Base-by-base conservation (phyloP, 2,113 vertebrate genomes). In the Anseranas semipalmata region DNA sequence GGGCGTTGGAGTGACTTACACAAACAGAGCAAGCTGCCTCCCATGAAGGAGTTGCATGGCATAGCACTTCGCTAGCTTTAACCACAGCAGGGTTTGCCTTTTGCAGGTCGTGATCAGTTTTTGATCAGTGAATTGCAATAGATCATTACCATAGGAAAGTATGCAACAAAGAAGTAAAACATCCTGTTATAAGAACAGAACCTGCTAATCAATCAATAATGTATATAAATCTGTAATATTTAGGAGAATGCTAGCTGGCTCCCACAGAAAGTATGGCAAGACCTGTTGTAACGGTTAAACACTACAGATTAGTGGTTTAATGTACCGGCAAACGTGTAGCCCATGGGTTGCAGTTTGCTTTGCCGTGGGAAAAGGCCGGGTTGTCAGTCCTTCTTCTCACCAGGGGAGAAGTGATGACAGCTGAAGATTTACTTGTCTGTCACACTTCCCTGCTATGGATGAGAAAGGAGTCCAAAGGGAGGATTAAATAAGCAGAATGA, bases 381-480 rank as follows among this genome's bases (percentile, higher is more conserved):
- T 67, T 96, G 91, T 93, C 71, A 73, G 70, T 63, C 79, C 75
- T 70, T 65, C 56, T 79, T 89, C 87, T 89, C 15, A 3, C 77
- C 27, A 76, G 30, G 33, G 33, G 3, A 92, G 73, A 87, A 93
- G 85, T 83, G 94, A 72, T 0, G 46, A 95, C 87, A 93, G 80
- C 93, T 89, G 85, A 85, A 93, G 85, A 94, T 96, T 89, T 95
- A 85, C 88, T 85, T 82, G 66, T 96, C 91, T 93, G 24, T 96
- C 87, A 95, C 74, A 80, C 85, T 96, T 95, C 45, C 53, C 58
- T 87, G 33, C 24, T 89, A 30, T 58, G 66, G 70, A 68, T 66
- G 74, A 85, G 70, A 90, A 93, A 87, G 33, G 27, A 94, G 74
- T 94, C 79, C 83, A 88, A 86, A 63, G 46, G 58, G 62, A 62